Conservation (phyloP, 2,113 vertebrate species). For the Tachuris rubrigastra region DNA sequence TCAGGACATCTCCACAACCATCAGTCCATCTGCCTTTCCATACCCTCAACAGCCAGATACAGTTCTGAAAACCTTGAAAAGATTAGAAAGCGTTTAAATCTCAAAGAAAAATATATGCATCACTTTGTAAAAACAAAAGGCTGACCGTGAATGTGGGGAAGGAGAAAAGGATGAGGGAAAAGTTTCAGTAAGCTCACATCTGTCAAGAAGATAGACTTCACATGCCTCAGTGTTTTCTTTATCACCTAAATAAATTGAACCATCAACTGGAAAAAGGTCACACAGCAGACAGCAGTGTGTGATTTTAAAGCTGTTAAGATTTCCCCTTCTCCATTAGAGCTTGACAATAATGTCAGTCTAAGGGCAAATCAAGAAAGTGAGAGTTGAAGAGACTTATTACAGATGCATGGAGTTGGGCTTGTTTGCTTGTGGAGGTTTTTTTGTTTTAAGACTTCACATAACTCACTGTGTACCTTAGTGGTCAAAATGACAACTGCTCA, state of each 20-base stretch:
- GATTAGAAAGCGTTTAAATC: slow-evolving; percentile 25
- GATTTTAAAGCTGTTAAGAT: slow-evolving; percentile 67
- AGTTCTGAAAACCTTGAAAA: not conserved
- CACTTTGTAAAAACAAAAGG: slow-evolving; percentile 24
- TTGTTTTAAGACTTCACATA: not conserved
- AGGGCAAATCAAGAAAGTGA: slow-evolving; percentile 67
- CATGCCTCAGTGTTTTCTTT: slow-evolving; percentile 63
- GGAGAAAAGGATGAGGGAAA: slow-evolving; percentile 31
- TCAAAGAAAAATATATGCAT: slow-evolving; percentile 25
- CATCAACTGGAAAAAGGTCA: slow-evolving; percentile 65
- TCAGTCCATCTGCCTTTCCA: not conserved
- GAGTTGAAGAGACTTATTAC: slow-evolving; percentile 49
- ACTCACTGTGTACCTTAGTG: not conserved
- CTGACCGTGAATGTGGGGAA: not conserved
- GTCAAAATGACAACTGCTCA: not conserved
- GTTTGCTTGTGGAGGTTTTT: not conserved
- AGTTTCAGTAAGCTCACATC: slow-evolving; percentile 44
- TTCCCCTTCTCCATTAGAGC: slow-evolving; percentile 64
- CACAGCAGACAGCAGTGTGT: slow-evolving; percentile 42
- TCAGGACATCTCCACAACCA: not conserved
- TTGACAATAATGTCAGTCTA: slow-evolving; percentile 66
- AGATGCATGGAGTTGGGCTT: not conserved
- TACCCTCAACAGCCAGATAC: not conserved
- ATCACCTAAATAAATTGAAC: slow-evolving; percentile 68
- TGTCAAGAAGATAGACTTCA: slow-evolving; percentile 51